Evolutionary conservation across 2,113 vertebrate species (phyloP).

Genomic region (Sinocyclocheilus maitianheensis): DNA sequence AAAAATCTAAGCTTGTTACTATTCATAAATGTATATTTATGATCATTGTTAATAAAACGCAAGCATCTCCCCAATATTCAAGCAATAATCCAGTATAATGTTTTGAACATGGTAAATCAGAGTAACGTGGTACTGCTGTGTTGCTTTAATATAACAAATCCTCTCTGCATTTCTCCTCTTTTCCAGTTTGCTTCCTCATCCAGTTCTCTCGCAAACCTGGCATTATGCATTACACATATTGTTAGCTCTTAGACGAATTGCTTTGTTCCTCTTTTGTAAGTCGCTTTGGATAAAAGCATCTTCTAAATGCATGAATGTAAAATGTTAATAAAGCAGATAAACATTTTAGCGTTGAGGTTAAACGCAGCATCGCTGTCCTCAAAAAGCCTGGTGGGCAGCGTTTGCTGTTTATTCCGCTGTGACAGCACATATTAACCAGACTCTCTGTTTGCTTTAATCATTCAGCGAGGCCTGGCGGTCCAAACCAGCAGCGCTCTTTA

Average conservation of each 20-base stretch:
- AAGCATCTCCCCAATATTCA: background rate
- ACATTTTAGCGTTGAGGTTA: background rate
- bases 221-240: background rate
- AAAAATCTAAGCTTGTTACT: background rate
- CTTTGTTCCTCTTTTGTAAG: background rate
- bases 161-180: background rate
- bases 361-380: background rate
- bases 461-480: conserved; percentile 56
- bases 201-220: too few relatives aligned
- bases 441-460: conserved; percentile 70
- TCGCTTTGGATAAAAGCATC: background rate
- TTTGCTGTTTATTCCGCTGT: background rate
- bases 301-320: background rate
- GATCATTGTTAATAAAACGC: background rate
- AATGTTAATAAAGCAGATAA: background rate
- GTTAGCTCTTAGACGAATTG: background rate
- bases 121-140: background rate
- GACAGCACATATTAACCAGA: conserved; percentile 52
- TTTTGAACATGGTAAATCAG: conserved; percentile 3
- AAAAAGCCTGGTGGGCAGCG: background rate
- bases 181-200: background rate
- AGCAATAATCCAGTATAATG: background rate
- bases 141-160: background rate
- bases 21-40: background rate
- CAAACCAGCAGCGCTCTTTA: conserved; percentile 68